Conservation (phyloP, 2,797 vertebrate species). For the Anabacerthia variegaticeps region DNA sequence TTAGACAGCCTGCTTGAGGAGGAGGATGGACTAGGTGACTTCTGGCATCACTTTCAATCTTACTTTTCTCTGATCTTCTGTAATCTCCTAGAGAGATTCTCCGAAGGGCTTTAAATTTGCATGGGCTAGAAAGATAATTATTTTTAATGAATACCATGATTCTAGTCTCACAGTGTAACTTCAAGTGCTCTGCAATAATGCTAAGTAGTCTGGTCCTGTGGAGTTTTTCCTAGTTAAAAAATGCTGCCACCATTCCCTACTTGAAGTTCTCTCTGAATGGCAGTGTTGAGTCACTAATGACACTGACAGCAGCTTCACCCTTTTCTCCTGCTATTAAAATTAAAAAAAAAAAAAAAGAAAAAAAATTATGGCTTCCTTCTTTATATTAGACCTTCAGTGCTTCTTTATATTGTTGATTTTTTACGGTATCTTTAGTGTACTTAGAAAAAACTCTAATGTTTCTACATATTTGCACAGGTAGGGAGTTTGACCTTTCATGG, state of each 20-base stretch:
- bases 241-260: background rate
- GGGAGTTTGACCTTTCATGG: background rate
- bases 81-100: background rate
- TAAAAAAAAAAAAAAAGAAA: background rate
- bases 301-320: background rate
- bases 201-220: background rate
- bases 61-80: background rate
- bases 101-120: background rate
- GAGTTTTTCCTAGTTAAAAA: background rate
- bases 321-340: background rate
- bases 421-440: background rate
- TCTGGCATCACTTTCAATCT: background rate
- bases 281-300: background rate
- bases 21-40: background rate
- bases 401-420: background rate
- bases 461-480: slow-evolving; percentile 3
- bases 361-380: background rate
- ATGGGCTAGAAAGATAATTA: background rate
- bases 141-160: slow-evolving; percentile 14
- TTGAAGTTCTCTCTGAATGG: background rate
- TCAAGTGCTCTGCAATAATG: background rate
- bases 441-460: background rate
- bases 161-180: background rate
- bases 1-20: background rate
- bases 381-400: background rate